Conservation (phyloP, 2,113 vertebrate genomes). For the Agelaius phoeniceus region DNA sequence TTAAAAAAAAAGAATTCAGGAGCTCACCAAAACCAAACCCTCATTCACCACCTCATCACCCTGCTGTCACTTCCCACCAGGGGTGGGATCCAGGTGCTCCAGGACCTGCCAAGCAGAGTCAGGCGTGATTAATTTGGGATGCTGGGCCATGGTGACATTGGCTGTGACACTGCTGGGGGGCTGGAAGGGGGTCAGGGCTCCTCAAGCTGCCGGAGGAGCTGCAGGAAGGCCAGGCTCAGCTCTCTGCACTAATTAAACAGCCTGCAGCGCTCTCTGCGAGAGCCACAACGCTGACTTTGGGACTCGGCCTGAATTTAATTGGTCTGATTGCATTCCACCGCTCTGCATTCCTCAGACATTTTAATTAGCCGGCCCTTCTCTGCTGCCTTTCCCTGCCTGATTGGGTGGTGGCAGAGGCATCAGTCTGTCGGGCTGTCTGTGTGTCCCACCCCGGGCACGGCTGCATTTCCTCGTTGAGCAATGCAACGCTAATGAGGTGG, state of each 20-base stretch:
- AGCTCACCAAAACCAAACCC: neutral
- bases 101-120: neutral
- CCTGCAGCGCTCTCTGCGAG: neutral
- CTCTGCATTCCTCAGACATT: slow-evolving; percentile 27
- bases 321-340: slow-evolving; percentile 37
- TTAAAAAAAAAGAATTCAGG: too few relatives aligned
- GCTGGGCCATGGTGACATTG: neutral
- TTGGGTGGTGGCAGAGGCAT: neutral
- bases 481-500: slow-evolving; percentile 21
- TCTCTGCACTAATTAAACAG: neutral
- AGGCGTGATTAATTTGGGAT: neutral
- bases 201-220: neutral
- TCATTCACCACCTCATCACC: neutral
- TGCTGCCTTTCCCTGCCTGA: slow-evolving; percentile 24
- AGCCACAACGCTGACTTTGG: neutral
- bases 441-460: neutral
- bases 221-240: neutral
- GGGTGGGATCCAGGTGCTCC: neutral
- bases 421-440: neutral
- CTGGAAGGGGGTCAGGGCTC: neutral
- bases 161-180: neutral
- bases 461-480: slow-evolving; percentile 9
- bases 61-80: neutral
- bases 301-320: slow-evolving; percentile 14
- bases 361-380: slow-evolving; percentile 31